Base-by-base conservation (phyloP, 1,140 invertebrate genomes). In the Magallana gigas region DNA sequence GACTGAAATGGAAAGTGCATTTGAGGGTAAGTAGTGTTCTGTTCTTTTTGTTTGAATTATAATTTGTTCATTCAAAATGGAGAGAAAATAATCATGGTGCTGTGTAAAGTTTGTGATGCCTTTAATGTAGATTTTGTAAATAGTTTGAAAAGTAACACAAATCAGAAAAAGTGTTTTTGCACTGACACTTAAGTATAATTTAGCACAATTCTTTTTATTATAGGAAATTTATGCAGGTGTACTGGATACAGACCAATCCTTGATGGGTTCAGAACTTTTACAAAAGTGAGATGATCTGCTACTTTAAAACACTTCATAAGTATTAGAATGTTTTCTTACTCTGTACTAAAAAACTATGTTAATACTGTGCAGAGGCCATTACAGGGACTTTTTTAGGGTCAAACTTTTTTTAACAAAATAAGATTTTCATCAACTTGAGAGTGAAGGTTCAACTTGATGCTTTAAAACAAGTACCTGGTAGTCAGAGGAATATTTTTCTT, bases 171-270 rank as follows among this genome's bases (percentile, higher is more conserved):
- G 60, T n/a, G 6, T 14, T 71, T 71, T 23, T 29, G 23, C n/a
- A 29, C 5, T 23, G 68, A 16, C 14, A 16, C 60, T 12, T 11
- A n/a, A 62, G 60, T 16, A 12, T 6, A 16, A 16, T 23, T 23
- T 80, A 57, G 18, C 57, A 6, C 48, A 16, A 57, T 8, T 57
- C 0, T 29, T 11, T 57, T 29, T 8, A 83, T 81, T 90, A 0
- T 83, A 94, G 93, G 93, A 71, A 95, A 95, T 87, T 85, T 95
- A 8, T 95, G 94, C 84, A 91, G 94, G 64, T 95, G 94, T 85
- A 95, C 94, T 57, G 94, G 94, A 2, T 95, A 95, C 85, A 88
- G 94, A 88, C 92, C 94, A 56, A 95, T 95, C 58, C 87, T 95
- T 11, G 93, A 94, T 68, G 94, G 94, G 1, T 93, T 94, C 81